Conservation (phyloP, 1,140 invertebrate species). For the Aphaenogaster ashmeadi region DNA sequence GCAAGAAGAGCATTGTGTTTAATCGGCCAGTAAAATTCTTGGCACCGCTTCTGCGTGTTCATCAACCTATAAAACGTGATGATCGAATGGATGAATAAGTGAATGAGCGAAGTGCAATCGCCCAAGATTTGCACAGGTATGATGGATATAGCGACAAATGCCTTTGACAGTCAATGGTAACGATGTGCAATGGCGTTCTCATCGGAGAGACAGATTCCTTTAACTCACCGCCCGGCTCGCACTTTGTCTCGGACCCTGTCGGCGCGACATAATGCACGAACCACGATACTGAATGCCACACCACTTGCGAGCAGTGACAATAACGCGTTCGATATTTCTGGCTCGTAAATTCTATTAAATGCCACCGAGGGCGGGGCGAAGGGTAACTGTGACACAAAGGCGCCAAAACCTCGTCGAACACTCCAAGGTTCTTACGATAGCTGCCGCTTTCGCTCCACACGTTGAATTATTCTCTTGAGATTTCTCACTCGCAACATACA, state of each 20-base stretch:
- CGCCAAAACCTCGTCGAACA: slow-evolving; percentile 46
- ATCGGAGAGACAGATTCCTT: not conserved
- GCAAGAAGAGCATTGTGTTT: not conserved
- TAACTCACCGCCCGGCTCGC: not conserved
- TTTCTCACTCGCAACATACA: slow-evolving; percentile 32
- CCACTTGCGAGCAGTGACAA: slow-evolving; percentile 33
- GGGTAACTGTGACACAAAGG: slow-evolving; percentile 42
- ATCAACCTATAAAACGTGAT: not conserved
- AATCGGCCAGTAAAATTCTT: not conserved
- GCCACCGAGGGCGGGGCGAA: slow-evolving; percentile 2
- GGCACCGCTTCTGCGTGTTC: not conserved
- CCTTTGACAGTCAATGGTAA: not conserved
- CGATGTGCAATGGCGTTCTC: not conserved
- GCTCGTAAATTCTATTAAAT: slow-evolving; percentile 60
- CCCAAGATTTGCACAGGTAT: not conserved
- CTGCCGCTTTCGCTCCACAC: slow-evolving; percentile 38
- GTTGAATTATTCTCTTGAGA: slow-evolving; percentile 60
- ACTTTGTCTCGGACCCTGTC: not conserved
- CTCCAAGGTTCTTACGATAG: slow-evolving; percentile 48
- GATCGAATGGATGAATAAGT: not conserved
- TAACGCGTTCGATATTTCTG: slow-evolving; percentile 47
- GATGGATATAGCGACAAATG: slow-evolving; percentile 12
- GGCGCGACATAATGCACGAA: slow-evolving; percentile 24
- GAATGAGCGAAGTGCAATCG: not conserved
- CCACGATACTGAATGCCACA: slow-evolving; percentile 25